These are phyloP conservation scores for Anastrepha obliqua DNA, from an alignment of 1,140 invertebrate species.

Conservation along the genomic window DNA sequence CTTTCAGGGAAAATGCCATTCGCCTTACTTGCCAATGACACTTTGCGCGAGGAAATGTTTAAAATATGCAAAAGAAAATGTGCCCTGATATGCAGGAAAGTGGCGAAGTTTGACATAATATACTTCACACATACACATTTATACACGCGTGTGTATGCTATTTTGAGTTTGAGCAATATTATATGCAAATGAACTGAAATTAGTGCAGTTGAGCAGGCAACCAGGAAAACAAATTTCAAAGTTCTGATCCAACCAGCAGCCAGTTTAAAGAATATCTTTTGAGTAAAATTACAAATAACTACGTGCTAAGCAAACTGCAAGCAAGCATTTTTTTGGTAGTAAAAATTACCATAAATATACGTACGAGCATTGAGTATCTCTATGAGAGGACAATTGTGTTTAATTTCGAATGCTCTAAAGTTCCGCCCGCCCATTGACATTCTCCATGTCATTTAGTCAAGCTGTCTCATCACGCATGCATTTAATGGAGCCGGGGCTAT, in stretches of 20 bases:
- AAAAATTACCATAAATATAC: neutral
- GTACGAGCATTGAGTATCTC: too few relatives aligned
- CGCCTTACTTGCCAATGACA: neutral
- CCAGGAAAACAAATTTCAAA: too few relatives aligned
- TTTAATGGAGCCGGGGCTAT: neutral
- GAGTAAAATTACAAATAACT: too few relatives aligned
- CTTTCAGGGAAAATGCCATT: neutral
- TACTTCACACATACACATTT: neutral
- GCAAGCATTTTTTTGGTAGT: too few relatives aligned
- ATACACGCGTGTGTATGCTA: neutral
- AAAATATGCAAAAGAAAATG: neutral
- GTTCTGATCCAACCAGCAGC: too few relatives aligned
- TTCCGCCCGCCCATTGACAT: too few relatives aligned
- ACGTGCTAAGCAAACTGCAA: too few relatives aligned
- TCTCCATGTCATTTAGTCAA: neutral
- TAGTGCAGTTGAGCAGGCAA: neutral
- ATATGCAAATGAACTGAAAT: neutral
- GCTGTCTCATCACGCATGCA: neutral
- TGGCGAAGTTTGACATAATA: neutral
- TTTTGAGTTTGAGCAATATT: neutral
- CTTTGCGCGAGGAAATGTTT: neutral
- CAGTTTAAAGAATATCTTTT: too few relatives aligned
- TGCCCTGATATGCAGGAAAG: neutral
- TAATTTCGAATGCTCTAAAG: too few relatives aligned
- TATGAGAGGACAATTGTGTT: too few relatives aligned